Percentiles rank a stretch among this genome's conserved stretches.
Conservation (phyloP, 2,797 vertebrate species). For the Delichon dasypus region DNA sequence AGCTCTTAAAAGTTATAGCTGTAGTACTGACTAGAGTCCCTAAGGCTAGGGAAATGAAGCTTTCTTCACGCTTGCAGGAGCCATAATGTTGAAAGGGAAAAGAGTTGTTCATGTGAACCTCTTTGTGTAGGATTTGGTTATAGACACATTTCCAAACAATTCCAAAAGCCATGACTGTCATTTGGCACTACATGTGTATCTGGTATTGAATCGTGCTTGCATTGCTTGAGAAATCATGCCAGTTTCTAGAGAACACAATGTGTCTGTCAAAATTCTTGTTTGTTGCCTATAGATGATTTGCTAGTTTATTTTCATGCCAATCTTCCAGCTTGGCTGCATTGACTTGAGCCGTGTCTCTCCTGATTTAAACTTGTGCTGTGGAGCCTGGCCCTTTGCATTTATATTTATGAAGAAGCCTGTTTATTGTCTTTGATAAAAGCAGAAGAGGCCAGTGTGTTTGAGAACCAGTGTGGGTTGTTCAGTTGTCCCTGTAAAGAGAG, state of each 20-base stretch:
- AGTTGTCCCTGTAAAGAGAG: background rate
- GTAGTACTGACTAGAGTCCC: background rate
- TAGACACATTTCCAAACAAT: background rate
- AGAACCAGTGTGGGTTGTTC: background rate
- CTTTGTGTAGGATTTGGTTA: background rate
- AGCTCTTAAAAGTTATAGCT: background rate
- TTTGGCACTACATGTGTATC: background rate
- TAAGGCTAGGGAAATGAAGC: background rate
- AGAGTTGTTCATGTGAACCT: background rate
- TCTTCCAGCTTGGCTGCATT: background rate
- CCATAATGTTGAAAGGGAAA: background rate
- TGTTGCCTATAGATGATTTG: background rate
- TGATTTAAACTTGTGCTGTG: background rate
- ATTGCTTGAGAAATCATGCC: background rate
- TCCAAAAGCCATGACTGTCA: background rate
- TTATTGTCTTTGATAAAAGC: conserved; percentile 18
- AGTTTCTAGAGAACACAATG: background rate
- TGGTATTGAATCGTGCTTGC: background rate
- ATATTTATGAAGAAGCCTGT: conserved; percentile 23
- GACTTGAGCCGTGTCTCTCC: background rate
- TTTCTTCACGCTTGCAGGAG: background rate
- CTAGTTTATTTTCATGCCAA: background rate
- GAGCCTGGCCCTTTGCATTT: background rate
- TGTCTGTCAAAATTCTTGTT: background rate
- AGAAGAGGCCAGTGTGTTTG: background rate